Conservation (phyloP, 2,888 invertebrate genomes). For the Crepidodera aurea region DNA sequence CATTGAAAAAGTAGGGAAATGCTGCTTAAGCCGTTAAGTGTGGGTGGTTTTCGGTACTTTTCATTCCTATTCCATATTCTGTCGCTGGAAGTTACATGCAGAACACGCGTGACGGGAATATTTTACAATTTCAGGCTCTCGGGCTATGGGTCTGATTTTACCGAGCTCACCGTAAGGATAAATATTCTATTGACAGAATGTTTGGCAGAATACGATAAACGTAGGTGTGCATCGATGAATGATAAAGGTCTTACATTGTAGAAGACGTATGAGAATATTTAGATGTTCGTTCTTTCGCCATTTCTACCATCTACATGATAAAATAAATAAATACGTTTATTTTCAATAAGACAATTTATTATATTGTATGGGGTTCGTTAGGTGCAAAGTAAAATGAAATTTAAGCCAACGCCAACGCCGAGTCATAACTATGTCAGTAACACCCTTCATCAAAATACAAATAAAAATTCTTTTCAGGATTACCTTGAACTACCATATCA, state of each 20-base stretch:
- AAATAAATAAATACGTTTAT: no score
- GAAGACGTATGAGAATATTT: no score
- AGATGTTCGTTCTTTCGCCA: no score
- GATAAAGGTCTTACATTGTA: not conserved
- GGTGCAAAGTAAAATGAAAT: no score
- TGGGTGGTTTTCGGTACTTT: constrained; percentile 55
- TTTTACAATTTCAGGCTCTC: constrained; percentile 6
- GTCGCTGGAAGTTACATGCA: constrained; percentile 56
- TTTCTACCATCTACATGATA: no score
- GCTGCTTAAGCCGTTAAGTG: constrained; percentile 54
- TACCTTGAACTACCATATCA: no score
- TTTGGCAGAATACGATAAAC: constrained; percentile 27
- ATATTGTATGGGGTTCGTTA: no score
- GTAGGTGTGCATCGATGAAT: constrained; percentile 11
- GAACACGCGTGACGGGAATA: constrained; percentile 51
- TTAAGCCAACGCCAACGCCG: no score
- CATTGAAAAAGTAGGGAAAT: constrained; percentile 25
- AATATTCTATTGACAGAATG: constrained; percentile 56
- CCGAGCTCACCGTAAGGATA: constrained; percentile 22
- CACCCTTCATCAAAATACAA: no score
- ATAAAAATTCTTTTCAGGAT: no score
- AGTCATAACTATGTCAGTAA: no score
- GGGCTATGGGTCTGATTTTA: not conserved
- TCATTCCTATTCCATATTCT: constrained; percentile 56
- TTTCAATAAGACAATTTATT: no score